Percentiles rank a stretch among this genome's conserved stretches.
Conservation (phyloP, 2,888 invertebrate genomes). For the Apamea epomidion region DNA sequence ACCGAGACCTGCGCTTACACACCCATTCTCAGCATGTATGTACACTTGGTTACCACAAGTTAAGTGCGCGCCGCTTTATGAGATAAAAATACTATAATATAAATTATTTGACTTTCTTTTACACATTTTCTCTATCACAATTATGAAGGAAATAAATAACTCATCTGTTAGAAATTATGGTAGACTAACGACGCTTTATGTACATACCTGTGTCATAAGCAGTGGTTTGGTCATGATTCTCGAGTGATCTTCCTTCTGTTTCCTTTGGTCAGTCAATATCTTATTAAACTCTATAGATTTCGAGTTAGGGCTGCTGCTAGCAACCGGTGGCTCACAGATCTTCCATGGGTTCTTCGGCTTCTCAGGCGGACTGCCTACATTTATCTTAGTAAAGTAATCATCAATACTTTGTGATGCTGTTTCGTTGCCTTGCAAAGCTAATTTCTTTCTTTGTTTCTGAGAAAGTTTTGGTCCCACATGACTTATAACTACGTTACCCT, state of each 20-base stretch:
- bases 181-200: no score
- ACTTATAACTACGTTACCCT: constrained; percentile 82
- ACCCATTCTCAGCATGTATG: no score
- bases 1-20: no score
- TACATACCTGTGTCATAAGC: constrained; percentile 93
- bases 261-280: constrained; percentile 94
- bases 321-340: constrained; percentile 77
- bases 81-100: neutral
- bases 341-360: constrained; percentile 89
- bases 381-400: constrained; percentile 77
- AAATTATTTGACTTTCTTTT: neutral
- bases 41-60: no score
- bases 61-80: no score
- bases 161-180: neutral
- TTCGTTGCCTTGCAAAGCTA: constrained; percentile 87
- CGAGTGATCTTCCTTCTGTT: constrained; percentile 93
- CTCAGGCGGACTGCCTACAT: constrained; percentile 79
- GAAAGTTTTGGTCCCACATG: constrained; percentile 90
- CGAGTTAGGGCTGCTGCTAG: constrained; percentile 83
- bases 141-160: neutral
- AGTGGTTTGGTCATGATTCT: constrained; percentile 94
- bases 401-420: constrained; percentile 76
- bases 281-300: constrained; percentile 84
- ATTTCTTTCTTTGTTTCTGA: constrained; percentile 92
- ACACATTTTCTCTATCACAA: neutral